These are phyloP conservation scores for Delichon dasypus DNA, from an alignment of 2,797 vertebrate species.

Conservation along the genomic window DNA sequence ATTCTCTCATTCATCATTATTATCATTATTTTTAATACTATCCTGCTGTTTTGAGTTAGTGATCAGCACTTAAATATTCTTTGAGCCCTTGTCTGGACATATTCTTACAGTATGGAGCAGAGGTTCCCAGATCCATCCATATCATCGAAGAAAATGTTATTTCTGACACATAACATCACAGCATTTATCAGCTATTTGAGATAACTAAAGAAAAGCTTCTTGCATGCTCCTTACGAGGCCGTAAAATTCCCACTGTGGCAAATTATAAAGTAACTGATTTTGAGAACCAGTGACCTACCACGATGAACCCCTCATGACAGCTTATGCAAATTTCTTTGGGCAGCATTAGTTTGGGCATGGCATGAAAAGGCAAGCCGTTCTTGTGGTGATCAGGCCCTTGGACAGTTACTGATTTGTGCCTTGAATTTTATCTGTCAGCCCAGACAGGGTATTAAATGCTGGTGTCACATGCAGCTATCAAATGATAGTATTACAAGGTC, in stretches of 20 bases:
- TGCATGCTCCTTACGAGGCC: background rate
- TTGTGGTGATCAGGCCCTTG: background rate
- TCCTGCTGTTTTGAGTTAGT: background rate
- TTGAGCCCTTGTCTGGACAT: background rate
- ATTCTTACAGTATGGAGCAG: background rate
- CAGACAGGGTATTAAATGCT: background rate
- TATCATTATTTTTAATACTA: background rate
- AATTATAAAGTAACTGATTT: background rate
- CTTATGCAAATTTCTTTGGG: background rate
- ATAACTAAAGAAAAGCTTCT: background rate
- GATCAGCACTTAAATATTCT: background rate
- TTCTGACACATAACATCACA: background rate
- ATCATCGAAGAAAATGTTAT: background rate
- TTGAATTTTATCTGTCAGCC: conserved; percentile 14
- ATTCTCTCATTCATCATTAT: background rate
- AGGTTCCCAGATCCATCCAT: background rate
- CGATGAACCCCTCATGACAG: background rate
- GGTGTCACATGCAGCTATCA: background rate
- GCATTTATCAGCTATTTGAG: background rate
- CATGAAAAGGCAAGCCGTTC: background rate
- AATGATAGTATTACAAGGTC: background rate
- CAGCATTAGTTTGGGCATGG: background rate
- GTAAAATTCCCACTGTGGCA: background rate
- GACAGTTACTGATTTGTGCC: background rate
- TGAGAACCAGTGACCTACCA: background rate